These are phyloP conservation scores for Rhopilema esculentum DNA, from an alignment of 30 jellyfish, hydroid and myxozoan species.

Conservation along the genomic window DNA sequence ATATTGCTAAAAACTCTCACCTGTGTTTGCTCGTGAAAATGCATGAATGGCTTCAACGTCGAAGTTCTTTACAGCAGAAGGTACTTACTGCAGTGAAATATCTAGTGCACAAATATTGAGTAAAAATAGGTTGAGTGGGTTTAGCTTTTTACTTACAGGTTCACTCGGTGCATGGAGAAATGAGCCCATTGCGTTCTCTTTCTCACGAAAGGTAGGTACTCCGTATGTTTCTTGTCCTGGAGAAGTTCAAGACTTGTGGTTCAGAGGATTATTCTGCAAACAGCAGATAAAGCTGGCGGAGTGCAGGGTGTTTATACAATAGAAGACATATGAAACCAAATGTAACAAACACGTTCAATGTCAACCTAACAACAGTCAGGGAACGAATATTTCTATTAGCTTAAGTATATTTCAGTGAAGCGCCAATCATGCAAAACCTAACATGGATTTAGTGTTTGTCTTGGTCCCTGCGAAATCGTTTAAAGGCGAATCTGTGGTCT, in stretches of 20 bases:
- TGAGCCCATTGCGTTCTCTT: not conserved
- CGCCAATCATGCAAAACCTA: not conserved
- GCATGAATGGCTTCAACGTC: no score
- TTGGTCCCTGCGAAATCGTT: not conserved
- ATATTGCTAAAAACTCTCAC: no score
- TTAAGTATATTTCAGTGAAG: not conserved
- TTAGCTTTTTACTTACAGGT: not conserved
- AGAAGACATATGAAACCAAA: not conserved
- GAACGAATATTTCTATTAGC: not conserved
- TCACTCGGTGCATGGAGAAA: not conserved
- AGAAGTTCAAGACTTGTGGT: not conserved
- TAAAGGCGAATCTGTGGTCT: not conserved
- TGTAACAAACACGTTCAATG: not conserved
- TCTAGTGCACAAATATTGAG: no score
- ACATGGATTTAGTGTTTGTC: not conserved
- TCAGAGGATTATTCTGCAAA: not conserved
- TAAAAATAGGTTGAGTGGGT: no score
- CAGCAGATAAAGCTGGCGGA: not conserved
- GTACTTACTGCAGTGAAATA: no score
- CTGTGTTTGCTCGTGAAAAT: no score
- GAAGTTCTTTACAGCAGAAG: no score
- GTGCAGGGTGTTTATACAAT: not conserved
- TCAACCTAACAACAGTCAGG: not conserved
- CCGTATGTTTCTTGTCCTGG: not conserved
- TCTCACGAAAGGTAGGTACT: not conserved